Evolutionary conservation across 1,140 invertebrate species (phyloP).

Genomic region (Oryzaephilus surinamensis): DNA sequence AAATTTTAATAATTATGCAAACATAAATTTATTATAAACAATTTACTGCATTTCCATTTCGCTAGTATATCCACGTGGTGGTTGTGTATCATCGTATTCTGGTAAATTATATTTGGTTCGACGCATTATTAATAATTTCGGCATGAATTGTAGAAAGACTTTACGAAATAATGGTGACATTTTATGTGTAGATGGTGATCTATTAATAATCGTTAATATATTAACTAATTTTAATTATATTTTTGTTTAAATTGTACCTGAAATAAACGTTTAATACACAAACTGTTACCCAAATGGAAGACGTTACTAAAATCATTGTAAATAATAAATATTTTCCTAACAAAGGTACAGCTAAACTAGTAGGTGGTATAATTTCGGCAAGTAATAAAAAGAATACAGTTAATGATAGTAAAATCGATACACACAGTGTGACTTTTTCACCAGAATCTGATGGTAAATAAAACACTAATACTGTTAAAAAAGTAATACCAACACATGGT

Average conservation of each 20-base stretch:
- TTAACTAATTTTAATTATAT: neutral
- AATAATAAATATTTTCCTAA: conserved; percentile 93
- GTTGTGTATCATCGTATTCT: conserved; percentile 67
- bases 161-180: conserved; percentile 84
- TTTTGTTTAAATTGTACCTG: no score
- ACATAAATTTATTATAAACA: neutral
- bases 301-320: conserved; percentile 94
- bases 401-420: conserved; percentile 94
- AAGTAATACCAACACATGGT: conserved; percentile 84
- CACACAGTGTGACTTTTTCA: conserved; percentile 91
- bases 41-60: conserved; percentile 67
- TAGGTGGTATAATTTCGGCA: conserved; percentile 96
- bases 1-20: neutral
- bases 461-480: conserved; percentile 90
- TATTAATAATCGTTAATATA: conserved; percentile 28
- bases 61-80: conserved; percentile 64
- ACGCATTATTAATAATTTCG: conserved; percentile 77
- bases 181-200: conserved; percentile 92
- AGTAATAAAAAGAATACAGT: conserved; percentile 97
- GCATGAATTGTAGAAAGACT: conserved; percentile 83
- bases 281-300: conserved; percentile 95
- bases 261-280: conserved; percentile 96
- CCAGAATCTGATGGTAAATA: conserved; percentile 93
- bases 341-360: conserved; percentile 91
- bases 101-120: conserved; percentile 72